phyloP scores from a whole-genome alignment of 2,113 vertebrate species.

The Bubo scandiacus region DNA sequence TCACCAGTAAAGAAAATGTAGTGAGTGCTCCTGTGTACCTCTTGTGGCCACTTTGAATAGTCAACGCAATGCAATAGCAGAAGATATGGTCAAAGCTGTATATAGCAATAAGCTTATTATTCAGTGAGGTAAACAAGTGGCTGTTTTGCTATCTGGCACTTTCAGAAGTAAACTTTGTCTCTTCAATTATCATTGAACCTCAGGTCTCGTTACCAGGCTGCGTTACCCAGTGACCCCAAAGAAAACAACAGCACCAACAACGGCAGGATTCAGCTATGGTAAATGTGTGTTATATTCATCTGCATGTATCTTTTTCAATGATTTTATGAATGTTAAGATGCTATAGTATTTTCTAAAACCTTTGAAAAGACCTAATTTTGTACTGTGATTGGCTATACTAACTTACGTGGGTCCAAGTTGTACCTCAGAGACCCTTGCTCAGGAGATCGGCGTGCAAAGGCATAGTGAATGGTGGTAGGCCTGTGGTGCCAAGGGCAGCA shows the following conservation, averaged over 20 bases:
- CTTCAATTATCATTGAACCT: neutral
- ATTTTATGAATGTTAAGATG: neutral
- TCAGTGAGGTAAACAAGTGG: neutral
- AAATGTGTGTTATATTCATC: neutral
- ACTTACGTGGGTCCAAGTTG: accelerated
- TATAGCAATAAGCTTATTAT: neutral
- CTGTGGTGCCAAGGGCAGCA: neutral
- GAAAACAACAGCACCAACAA: conserved; percentile 82
- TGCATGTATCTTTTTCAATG: neutral
- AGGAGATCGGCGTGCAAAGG: neutral
- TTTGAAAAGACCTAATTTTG: neutral
- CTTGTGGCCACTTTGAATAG: neutral
- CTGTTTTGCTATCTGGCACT: neutral
- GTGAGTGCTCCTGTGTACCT: neutral
- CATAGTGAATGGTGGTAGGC: accelerated
- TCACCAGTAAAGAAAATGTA: neutral
- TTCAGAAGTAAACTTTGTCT: neutral
- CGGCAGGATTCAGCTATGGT: conserved; percentile 95
- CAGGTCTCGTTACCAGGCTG: conserved; percentile 89
- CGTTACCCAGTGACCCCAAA: conserved; percentile 86
- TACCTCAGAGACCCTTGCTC: neutral
- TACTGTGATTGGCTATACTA: neutral
- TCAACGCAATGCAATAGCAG: neutral
- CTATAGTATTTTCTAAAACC: neutral
- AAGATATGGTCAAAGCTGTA: neutral